Evolutionary conservation across 2,888 invertebrate genomes (phyloP), one percentile per base, ranked within the genome.

Genomic region (Priocnemis perturbator): DNA sequence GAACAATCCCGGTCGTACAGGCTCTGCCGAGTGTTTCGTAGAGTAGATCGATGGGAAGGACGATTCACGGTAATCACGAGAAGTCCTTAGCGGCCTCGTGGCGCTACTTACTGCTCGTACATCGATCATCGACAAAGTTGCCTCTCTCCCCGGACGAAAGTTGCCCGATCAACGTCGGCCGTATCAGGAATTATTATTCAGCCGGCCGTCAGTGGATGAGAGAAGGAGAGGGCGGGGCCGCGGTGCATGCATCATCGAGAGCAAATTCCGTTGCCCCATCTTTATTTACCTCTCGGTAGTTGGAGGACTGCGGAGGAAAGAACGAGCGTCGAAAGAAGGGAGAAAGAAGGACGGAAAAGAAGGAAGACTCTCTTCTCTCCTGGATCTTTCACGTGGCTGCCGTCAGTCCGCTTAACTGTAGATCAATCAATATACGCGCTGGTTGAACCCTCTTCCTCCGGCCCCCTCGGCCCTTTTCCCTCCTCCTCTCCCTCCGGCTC

Each of bases 381-480:
- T 71, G 73, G 70, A 69, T 77, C 77, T 79, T 37, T 81, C 80
- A 77, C 76, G 74, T 76, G 78, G 79, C 77, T 73, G 79, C 83
- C 83, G 84, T 82, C 84, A 81, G 81, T 83, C 79, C 79, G 81
- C 79, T 84, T 80, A 85, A 82, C 85, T 80, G 85, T 85, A 86
- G 86, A 86, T 86, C 86, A 86, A 87, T 87, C 86, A 86, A 86
- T 86, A 86, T 78, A 78, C 74, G 60, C 50, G 37, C 73, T 74
- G 79, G 78, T 85, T 76, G 78, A 80, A 82, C 77, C 80, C 77
- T 77, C 62, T 57, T 71, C 30, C 60, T n/a, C 59, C 60, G 59
- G 60, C 26, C 53, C 64, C 72, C 62, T 66, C 60, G 50, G 67
- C 60, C 71, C 77, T 68, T 68, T 71, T 73, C 68, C 74, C 68